Evolutionary conservation across 2,888 invertebrate species (phyloP), one percentile per base, ranked within the genome.

Genomic region (Lasioglossum oenotherae): DNA sequence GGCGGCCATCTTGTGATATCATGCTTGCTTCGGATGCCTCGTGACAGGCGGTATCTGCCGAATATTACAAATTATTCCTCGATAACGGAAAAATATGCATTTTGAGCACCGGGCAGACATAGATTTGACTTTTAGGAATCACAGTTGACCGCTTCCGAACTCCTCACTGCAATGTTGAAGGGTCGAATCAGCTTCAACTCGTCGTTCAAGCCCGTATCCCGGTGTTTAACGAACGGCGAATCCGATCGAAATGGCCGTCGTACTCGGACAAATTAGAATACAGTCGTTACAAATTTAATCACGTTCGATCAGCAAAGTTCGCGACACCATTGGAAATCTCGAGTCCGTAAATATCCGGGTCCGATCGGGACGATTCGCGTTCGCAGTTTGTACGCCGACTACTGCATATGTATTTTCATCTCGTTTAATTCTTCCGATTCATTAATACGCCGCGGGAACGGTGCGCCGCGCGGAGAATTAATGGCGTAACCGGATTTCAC

Each of bases 391-490:
- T 5, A 16, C 64, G 64, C 31, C 64, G 41, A 14, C 23, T 23
- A 38, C 71, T 64, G 23, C 35, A 57, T 75, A 71, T 27, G 44
- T 75, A 83, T 73, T 84, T 84, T 85, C 84, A 57, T 84, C 78
- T 85, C 85, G 64, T 84, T 85, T 84, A 85, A 85, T 84, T 85
- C 85, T 85, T 85, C 85, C 85, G 31, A 84, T 75, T 84, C 84
- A 84, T 85, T 84, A 85, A 84, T 84, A 67, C 41, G 16, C 57
- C 44, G 75, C 71, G 76, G 10, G 41, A 71, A 41, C 41, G 72
- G 31, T 31, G 67, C 71, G 72, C n/a, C 31, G 67, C 64, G 31
- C 31, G 35, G 5, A 19, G 57, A 60, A 84, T 83, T 84, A 82
- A 82, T 82, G 78, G 60, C 27, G 74, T 82, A 82, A 83, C 74